Evolutionary conservation across 2,888 invertebrate genomes (phyloP).

Genomic region (Coenonympha arcania): DNA sequence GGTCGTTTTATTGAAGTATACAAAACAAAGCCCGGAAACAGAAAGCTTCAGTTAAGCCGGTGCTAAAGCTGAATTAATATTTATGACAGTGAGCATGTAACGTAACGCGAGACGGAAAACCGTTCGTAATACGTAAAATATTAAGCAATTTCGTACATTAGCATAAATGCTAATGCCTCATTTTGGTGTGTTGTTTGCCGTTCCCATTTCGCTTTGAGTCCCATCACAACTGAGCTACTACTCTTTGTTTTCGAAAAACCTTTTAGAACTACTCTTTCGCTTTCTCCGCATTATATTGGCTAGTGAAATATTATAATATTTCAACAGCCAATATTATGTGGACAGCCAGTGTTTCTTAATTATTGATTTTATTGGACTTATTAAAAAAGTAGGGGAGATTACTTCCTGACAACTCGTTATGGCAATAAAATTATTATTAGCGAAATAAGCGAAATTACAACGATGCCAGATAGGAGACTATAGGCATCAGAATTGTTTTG

Average conservation of each 20-base stretch:
- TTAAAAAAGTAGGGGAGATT: no score
- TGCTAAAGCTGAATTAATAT: constrained; percentile 13
- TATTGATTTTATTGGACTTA: no score
- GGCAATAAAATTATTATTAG: no score
- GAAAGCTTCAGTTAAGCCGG: constrained; percentile 8
- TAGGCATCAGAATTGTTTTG: no score
- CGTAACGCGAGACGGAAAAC: constrained; percentile 14
- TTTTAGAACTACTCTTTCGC: neutral
- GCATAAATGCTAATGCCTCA: constrained; percentile 54
- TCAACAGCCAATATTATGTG: no score
- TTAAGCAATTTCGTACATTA: constrained; percentile 45
- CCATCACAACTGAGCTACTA: constrained; percentile 4
- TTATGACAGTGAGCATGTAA: constrained; percentile 14
- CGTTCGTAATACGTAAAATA: constrained; percentile 22
- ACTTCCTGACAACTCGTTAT: no score
- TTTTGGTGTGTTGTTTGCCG: constrained; percentile 36
- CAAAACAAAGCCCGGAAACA: constrained; percentile 8
- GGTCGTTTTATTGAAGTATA: neutral
- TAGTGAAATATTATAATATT: neutral
- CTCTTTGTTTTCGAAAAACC: constrained; percentile 6
- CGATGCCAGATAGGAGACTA: no score
- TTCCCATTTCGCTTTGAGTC: constrained; percentile 36
- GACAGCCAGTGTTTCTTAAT: no score
- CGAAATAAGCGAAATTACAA: no score
- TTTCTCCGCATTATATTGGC: neutral